Conservation (phyloP, 2,888 invertebrate genomes). For the Monochamus alternatus region DNA sequence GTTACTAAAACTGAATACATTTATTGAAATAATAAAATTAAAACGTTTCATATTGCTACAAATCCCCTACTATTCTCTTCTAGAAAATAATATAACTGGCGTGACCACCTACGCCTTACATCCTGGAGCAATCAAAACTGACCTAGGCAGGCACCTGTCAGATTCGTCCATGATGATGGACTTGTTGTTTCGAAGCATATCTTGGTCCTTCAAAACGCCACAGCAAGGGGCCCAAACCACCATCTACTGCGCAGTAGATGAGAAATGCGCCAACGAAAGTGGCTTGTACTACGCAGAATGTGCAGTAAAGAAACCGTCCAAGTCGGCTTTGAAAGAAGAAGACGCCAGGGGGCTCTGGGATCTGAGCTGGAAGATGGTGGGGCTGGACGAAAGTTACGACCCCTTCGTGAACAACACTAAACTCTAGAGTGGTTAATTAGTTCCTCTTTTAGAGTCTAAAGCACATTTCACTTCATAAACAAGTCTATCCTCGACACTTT, state of each 20-base stretch:
- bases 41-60: no score
- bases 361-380: slow-evolving; percentile 73
- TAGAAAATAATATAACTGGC: slow-evolving; percentile 67
- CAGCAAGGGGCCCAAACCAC: slow-evolving; percentile 79
- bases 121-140: slow-evolving; percentile 84
- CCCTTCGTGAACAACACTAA: slow-evolving; percentile 39
- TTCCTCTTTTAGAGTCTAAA: no score
- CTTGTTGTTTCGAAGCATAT: no score
- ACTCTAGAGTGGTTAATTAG: no score
- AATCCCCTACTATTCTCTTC: slow-evolving; percentile 64
- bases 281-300: slow-evolving; percentile 77
- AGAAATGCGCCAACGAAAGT: slow-evolving; percentile 75
- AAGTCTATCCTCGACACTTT: no score
- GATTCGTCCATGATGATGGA: no score
- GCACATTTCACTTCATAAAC: no score
- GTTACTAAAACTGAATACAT: no score
- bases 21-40: no score
- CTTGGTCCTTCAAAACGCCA: slow-evolving; percentile 60
- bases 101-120: slow-evolving; percentile 82
- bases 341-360: slow-evolving; percentile 78
- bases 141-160: slow-evolving; percentile 77
- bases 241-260: slow-evolving; percentile 80
- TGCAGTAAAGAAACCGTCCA: slow-evolving; percentile 70
- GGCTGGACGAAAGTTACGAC: slow-evolving; percentile 70
- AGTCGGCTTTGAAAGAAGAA: slow-evolving; percentile 72